phyloP scores from a whole-genome alignment of 2,113 vertebrate genomes.

The Siphamia tubifer region DNA sequence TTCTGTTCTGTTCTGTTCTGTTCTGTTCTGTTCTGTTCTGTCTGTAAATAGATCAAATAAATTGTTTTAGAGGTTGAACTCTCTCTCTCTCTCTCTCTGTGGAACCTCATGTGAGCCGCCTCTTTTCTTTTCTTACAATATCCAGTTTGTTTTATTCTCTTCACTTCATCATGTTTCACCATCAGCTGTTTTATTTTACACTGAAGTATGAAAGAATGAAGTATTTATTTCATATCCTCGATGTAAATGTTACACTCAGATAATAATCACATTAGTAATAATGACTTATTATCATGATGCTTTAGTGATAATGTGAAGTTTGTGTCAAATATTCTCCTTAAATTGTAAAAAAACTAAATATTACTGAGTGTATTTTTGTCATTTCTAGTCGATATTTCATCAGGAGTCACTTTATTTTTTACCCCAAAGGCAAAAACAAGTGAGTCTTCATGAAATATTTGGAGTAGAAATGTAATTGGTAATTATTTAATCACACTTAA shows the following conservation, averaged over 20 bases:
- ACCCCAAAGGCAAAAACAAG: too few species aligned
- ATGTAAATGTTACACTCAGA: not conserved
- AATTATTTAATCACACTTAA: too few species aligned
- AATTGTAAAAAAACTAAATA: too few species aligned
- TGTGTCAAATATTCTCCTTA: too few species aligned
- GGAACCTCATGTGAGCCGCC: constrained; percentile 31
- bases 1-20: constrained; percentile 47
- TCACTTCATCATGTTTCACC: not conserved
- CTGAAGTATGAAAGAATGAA: not conserved
- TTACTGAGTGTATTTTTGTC: too few species aligned
- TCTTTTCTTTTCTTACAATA: constrained; percentile 30
- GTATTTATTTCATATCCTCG: not conserved
- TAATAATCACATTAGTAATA: not conserved
- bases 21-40: constrained; percentile 59
- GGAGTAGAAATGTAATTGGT: too few species aligned
- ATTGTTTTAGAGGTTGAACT: constrained; percentile 71
- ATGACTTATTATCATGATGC: not conserved
- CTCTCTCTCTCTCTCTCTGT: constrained; percentile 46
- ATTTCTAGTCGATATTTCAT: too few species aligned
- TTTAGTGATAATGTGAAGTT: not conserved
- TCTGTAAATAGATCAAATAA: constrained; percentile 82
- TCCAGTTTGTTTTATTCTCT: not conserved
- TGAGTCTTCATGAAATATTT: too few species aligned
- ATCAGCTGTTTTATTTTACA: not conserved
- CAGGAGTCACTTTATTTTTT: too few species aligned